Percentiles rank a stretch among this genome's conserved stretches.
phyloP scores from a whole-genome alignment of 2,113 vertebrate genomes.

The Sylvilagus bachmani region DNA sequence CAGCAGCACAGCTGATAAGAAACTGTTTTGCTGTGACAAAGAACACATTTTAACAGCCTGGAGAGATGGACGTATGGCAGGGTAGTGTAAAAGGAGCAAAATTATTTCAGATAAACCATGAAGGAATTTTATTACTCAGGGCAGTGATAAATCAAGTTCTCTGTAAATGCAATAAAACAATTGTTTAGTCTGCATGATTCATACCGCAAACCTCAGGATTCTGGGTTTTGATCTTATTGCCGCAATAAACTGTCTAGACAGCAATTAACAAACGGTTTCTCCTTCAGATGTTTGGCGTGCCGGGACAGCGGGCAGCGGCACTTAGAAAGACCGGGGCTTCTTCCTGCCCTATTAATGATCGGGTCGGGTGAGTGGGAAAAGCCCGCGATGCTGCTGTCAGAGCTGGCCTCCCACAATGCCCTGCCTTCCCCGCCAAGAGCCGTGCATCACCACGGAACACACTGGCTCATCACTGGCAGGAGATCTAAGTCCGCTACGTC shows the following conservation, averaged over 20 bases:
- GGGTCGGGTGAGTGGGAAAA: conserved; percentile 70
- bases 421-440: too few relatives aligned
- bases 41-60: conserved; percentile 65
- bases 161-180: conserved; percentile 94
- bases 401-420: conserved; percentile 46
- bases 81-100: conserved; percentile 86
- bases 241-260: conserved; percentile 99
- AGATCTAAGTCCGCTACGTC: background rate
- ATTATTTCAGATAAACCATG: conserved; percentile 89
- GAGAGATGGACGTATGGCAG: conserved; percentile 73
- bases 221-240: conserved; percentile 97
- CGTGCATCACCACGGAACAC: background rate
- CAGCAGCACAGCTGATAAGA: conserved; percentile 33
- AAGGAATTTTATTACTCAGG: conserved; percentile 89
- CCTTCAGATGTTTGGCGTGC: conserved; percentile 94
- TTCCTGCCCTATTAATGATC: conserved; percentile 87
- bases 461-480: conserved; percentile 30
- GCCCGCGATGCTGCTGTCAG: conserved; percentile 43
- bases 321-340: conserved; percentile 82
- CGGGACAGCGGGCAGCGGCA: conserved; percentile 85
- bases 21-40: conserved; percentile 47
- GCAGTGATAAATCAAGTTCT: conserved; percentile 91
- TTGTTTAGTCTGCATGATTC: conserved; percentile 96
- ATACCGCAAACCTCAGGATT: conserved; percentile 94
- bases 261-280: conserved; percentile 96